These are phyloP conservation scores for Liopterus haemorrhoidalis DNA, from an alignment of 2,888 invertebrate species.

Conservation along the genomic window DNA sequence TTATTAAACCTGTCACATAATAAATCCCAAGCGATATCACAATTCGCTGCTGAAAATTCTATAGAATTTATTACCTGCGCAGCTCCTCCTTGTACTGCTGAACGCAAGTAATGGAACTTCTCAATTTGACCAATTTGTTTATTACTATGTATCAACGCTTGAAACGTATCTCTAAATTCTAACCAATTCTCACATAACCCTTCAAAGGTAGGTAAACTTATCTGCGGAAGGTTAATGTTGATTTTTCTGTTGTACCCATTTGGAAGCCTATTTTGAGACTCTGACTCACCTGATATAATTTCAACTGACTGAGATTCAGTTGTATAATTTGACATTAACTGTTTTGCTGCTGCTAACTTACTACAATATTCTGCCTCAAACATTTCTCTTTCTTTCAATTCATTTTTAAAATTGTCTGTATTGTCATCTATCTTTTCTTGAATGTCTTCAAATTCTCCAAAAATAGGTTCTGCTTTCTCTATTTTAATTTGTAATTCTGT, in stretches of 20 bases:
- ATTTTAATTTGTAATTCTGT: no score
- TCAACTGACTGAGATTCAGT: not conserved
- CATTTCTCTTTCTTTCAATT: not conserved
- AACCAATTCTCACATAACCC: conserved; percentile 24
- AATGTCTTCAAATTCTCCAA: conserved; percentile 1
- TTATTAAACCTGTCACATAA: conserved; percentile 27
- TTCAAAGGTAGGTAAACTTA: conserved; percentile 19
- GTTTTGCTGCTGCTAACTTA: not conserved
- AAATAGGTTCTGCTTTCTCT: conserved; percentile 1
- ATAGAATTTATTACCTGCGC: conserved; percentile 23
- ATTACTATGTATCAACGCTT: conserved; percentile 22
- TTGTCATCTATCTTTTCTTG: conserved; percentile 3
- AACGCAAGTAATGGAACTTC: conserved; percentile 27
- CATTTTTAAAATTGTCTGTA: conserved; percentile 2
- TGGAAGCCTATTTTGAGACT: no score
- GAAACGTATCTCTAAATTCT: conserved; percentile 24
- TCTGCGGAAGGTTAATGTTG: conserved; percentile 15
- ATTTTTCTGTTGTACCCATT: not conserved
- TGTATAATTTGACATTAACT: conserved; percentile 5
- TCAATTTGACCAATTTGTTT: conserved; percentile 18
- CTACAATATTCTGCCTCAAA: conserved; percentile 3
- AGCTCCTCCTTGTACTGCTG: conserved; percentile 21
- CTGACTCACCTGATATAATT: not conserved
- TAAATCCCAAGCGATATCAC: conserved; percentile 23
- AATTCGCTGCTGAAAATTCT: conserved; percentile 25